Evolutionary conservation across 2,113 vertebrate genomes (phyloP).

Genomic region (Craseonycteris thonglongyai): DNA sequence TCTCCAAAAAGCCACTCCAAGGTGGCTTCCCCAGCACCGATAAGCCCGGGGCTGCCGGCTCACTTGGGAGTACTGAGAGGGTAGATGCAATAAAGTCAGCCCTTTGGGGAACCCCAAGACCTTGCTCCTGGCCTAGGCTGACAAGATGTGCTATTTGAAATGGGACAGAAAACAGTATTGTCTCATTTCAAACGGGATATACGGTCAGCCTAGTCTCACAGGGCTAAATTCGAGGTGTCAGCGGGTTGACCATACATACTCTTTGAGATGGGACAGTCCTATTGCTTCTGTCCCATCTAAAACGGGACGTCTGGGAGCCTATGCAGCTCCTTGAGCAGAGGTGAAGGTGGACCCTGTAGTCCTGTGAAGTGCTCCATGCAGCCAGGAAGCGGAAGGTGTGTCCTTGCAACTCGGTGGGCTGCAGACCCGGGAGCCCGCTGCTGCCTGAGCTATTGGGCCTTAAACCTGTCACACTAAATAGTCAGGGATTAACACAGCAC

Average conservation of each 20-base stretch:
- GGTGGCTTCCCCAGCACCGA: background rate
- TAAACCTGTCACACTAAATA: constrained; percentile 56
- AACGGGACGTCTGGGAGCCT: no score
- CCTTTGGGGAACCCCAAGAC: background rate
- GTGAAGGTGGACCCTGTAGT: background rate
- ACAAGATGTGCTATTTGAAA: no score
- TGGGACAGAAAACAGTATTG: no score
- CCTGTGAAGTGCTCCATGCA: background rate
- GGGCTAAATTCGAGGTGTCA: no score
- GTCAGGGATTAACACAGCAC: constrained; percentile 33
- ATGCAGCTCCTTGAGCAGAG: background rate
- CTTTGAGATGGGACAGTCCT: no score
- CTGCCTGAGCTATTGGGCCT: background rate
- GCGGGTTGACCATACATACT: no score
- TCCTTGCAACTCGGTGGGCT: background rate
- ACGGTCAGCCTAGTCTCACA: no score
- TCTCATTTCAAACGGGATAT: no score
- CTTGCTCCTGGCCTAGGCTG: no score
- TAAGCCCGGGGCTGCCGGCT: background rate
- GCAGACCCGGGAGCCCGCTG: background rate
- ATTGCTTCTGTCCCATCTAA: no score
- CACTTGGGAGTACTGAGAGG: background rate
- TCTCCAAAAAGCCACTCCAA: background rate
- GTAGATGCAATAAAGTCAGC: background rate
- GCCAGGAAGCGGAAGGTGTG: background rate